These are phyloP conservation scores for Capreolus pygargus DNA, from an alignment of 2,113 vertebrate genomes.

Conservation along the genomic window DNA sequence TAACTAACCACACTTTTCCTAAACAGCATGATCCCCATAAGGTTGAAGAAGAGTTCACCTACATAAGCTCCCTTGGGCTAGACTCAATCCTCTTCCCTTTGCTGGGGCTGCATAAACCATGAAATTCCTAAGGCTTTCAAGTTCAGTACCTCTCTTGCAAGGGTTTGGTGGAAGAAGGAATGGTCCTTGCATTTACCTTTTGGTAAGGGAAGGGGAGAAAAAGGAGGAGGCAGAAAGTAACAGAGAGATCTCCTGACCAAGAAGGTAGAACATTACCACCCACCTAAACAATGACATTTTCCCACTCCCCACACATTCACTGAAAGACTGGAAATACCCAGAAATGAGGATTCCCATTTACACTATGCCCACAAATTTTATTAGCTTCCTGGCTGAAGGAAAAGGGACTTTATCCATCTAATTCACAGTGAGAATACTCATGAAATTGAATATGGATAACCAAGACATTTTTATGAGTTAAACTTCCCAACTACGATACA, in stretches of 20 bases:
- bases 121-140: conserved; percentile 80
- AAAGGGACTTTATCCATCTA: neutral
- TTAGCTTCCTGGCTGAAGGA: conserved; percentile 16
- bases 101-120: conserved; percentile 79
- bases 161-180: conserved; percentile 77
- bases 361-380: neutral
- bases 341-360: conserved; percentile 31
- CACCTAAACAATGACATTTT: conserved; percentile 69
- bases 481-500: neutral
- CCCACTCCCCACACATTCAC: conserved; percentile 63
- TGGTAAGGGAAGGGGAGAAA: conserved; percentile 79
- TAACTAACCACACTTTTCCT: conserved; percentile 71
- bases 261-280: conserved; percentile 74
- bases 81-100: conserved; percentile 80
- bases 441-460: neutral
- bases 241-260: conserved; percentile 78
- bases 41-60: conserved; percentile 78
- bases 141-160: conserved; percentile 78
- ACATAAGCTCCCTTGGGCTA: conserved; percentile 79
- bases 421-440: conserved; percentile 19
- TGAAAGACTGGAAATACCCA: conserved; percentile 42
- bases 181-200: conserved; percentile 79
- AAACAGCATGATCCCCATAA: conserved; percentile 72
- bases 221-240: conserved; percentile 79
- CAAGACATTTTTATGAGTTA: neutral